Evolutionary conservation across 1,140 invertebrate genomes (phyloP), one percentile per base, ranked within the genome.

Genomic region (Cecropterus lyciades): DNA sequence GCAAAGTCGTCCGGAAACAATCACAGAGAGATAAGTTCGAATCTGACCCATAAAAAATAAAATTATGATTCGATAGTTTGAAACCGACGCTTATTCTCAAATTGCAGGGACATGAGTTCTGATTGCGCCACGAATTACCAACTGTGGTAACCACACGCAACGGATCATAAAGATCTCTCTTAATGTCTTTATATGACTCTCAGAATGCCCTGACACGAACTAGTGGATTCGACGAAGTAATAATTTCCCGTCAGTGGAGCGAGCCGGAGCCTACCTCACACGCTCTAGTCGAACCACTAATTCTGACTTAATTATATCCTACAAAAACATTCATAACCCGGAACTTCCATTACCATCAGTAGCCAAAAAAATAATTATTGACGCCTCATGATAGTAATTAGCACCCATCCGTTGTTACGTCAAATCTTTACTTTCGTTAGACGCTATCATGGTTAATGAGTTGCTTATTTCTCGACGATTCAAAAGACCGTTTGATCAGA

Each of bases 241-340:
- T 85, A 88, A 90, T 90, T 88, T 85, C 82, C 73, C 72, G 73
- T 64, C 72, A 73, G 69, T 71, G 71, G 80, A 71, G 59, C 65
- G 71, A 67, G 65, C 59, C 66, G 65, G 75, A 78, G 77, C 78
- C 24, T 46, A 81, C 76, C 83, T 87, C 82, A 85, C 82, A 85
- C 80, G 81, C 73, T 84, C 78, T 78, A 77, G 60, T 77, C 80
- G 62, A 85, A 82, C 84, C 84, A 67, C 78, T 87, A 79, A 89
- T 88, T 88, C 87, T 79, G 20, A 20, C 20, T 20, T 20, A 20
- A 20, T 20, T 20, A 20, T 20, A 20, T 77, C 73, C 70, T 64
- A 89, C 82, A 91, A 89, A 91, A 91, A 87, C 85, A 82, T 73
- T 77, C 79, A 80, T 80, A 81, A 81, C 83, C 86, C 88, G 86